Conservation (phyloP, 1,140 invertebrate species). For the Drosophila nebulosa region DNA sequence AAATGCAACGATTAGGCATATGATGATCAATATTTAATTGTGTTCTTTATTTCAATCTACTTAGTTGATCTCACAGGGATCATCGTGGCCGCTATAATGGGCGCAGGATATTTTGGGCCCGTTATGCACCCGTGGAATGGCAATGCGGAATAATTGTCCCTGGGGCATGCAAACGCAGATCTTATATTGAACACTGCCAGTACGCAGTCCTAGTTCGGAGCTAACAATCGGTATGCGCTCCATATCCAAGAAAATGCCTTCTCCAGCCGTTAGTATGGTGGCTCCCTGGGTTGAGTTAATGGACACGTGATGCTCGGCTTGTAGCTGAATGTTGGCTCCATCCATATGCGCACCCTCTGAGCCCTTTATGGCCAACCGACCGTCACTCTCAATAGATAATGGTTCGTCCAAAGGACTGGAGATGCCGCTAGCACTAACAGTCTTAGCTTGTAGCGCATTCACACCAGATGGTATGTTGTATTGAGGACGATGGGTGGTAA, state of each 20-base stretch:
- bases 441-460: constrained; percentile 85
- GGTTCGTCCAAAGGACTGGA: constrained; percentile 87
- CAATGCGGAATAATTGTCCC: constrained; percentile 90
- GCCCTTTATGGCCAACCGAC: constrained; percentile 81
- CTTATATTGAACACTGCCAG: constrained; percentile 87
- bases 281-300: constrained; percentile 90
- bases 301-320: constrained; percentile 90
- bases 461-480: constrained; percentile 87
- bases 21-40: constrained; percentile 15
- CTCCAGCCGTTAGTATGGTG: constrained; percentile 86
- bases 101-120: constrained; percentile 84
- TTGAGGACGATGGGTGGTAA: constrained; percentile 87
- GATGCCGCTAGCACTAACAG: constrained; percentile 87
- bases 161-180: constrained; percentile 93
- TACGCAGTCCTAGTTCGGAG: constrained; percentile 80
- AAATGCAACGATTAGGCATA: constrained; percentile 50
- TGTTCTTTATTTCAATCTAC: constrained; percentile 4
- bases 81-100: constrained; percentile 85
- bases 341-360: constrained; percentile 86
- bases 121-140: constrained; percentile 83
- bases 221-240: constrained; percentile 87
- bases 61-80: constrained; percentile 84
- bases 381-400: constrained; percentile 85
- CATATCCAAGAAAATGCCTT: constrained; percentile 88
- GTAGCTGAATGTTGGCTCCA: constrained; percentile 84